Evolutionary conservation across 2,113 vertebrate genomes (phyloP).

Genomic region (Coreoperca whiteheadi): DNA sequence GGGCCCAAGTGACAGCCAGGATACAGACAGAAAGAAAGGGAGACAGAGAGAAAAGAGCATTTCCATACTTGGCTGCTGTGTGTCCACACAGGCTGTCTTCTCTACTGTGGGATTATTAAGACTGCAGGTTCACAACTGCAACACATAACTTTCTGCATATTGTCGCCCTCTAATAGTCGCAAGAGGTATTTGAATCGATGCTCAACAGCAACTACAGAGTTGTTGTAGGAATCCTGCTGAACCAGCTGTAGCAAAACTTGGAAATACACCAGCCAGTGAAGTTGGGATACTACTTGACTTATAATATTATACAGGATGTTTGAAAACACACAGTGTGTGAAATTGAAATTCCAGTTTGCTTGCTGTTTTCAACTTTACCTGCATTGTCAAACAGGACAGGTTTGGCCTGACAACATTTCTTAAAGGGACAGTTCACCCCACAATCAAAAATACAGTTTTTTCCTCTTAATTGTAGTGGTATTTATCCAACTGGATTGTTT

Average conservation of each 20-base stretch:
- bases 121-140: neutral
- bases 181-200: neutral
- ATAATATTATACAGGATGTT: neutral
- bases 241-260: neutral
- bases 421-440: too few relatives aligned
- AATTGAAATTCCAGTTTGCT: neutral
- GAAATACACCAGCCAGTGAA: neutral
- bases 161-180: too few relatives aligned
- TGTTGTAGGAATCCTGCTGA: neutral
- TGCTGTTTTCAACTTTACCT: neutral
- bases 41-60: conserved; percentile 35
- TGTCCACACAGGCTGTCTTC: conserved; percentile 26
- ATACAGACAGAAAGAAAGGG: conserved; percentile 37
- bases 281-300: neutral
- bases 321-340: neutral
- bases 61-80: conserved; percentile 31
- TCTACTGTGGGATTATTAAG: conserved; percentile 30
- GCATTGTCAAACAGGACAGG: neutral
- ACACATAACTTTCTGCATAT: neutral
- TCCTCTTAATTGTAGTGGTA: too few relatives aligned
- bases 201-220: neutral
- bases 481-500: too few relatives aligned
- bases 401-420: neutral
- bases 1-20: conserved; percentile 54
- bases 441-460: too few relatives aligned